phyloP scores from a whole-genome alignment of 2,888 invertebrate genomes.

The Acanthosepion pharaonis region DNA sequence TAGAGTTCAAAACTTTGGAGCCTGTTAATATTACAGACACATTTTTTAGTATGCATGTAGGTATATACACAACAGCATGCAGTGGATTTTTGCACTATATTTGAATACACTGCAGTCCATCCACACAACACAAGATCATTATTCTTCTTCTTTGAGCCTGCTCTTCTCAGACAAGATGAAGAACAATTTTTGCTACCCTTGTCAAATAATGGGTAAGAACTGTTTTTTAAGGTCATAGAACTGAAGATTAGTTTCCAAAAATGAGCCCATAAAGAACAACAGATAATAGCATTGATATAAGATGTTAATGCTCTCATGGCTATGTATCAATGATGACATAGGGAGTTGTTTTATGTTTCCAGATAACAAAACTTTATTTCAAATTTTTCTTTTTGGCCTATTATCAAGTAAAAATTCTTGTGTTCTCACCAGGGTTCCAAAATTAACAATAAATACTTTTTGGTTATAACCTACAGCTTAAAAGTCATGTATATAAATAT shows the following conservation, averaged over 20 bases:
- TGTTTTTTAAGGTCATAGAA: neutral
- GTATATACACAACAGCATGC: neutral
- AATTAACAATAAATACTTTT: neutral
- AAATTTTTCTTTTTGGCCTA: neutral
- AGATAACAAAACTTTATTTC: neutral
- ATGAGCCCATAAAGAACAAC: too few species aligned
- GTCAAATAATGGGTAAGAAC: neutral
- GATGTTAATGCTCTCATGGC: neutral
- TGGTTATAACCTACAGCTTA: neutral
- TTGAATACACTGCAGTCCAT: neutral
- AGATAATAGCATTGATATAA: neutral
- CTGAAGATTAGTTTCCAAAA: neutral
- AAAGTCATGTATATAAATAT: neutral
- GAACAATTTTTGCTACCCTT: neutral
- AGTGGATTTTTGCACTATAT: neutral
- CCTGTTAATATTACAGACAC: constrained; percentile 10
- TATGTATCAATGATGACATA: neutral
- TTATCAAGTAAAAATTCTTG: too few species aligned
- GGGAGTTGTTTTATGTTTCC: neutral
- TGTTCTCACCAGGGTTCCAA: neutral
- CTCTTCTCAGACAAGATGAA: neutral
- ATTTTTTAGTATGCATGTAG: constrained; percentile 10
- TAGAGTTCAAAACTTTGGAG: neutral
- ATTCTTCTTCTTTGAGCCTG: neutral
- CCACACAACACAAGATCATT: neutral